Percentiles rank a stretch among this genome's conserved stretches.
These are phyloP conservation scores for Mixornis gularis DNA, from an alignment of 2,113 vertebrate genomes.

Conservation along the genomic window DNA sequence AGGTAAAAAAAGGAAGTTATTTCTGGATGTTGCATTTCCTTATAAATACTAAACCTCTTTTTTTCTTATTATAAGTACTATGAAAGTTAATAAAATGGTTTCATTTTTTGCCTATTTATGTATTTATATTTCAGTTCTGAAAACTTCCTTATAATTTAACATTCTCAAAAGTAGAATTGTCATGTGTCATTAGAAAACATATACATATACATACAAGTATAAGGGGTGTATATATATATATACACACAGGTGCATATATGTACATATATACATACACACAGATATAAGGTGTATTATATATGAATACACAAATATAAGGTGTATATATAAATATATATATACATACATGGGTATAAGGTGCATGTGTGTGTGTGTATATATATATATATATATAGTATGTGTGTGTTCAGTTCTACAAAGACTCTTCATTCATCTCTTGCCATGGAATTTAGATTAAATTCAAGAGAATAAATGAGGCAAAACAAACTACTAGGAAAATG, in stretches of 20 bases:
- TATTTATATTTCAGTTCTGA: background rate
- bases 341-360: too few species aligned
- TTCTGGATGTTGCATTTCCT: background rate
- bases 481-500: background rate
- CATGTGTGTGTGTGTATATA: too few species aligned
- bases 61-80: background rate
- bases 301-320: too few species aligned
- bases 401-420: background rate
- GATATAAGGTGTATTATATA: too few species aligned
- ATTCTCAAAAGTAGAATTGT: background rate
- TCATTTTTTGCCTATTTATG: background rate
- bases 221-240: too few species aligned
- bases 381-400: background rate
- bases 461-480: background rate
- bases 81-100: accelerated
- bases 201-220: background rate
- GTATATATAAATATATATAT: too few species aligned
- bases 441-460: background rate
- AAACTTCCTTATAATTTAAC: background rate
- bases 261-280: too few species aligned
- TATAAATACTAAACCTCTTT: background rate
- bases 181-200: background rate
- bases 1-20: background rate
- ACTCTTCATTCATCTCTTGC: background rate
- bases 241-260: too few species aligned